Base-by-base conservation (phyloP, 2,113 vertebrate species). In the Apaloderma vittatum region DNA sequence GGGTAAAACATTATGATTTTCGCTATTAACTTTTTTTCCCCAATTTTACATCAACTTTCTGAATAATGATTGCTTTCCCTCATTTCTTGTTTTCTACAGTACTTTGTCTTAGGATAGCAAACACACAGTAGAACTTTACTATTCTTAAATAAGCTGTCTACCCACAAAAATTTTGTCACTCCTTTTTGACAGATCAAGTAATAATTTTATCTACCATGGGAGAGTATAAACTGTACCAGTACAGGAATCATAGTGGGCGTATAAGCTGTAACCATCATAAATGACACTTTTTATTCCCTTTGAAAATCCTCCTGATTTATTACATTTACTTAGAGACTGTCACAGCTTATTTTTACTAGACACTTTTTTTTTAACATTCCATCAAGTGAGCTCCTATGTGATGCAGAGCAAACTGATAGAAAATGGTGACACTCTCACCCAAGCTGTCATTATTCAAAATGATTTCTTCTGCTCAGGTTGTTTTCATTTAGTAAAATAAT, bases 121-220 rank as follows among this genome's bases (percentile, higher is more conserved):
- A 97, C 93, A 98, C 94, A 97, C 89, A 96, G 92, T 96, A 93
- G 96, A 97, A 96, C 87, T 96, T 94, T 95, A 95, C 68, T 51
- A 93, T 66, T 90, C 93, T 92, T 97, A 96, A 98, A 97, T 96
- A 67, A 97, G 89, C 98, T 96, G 89, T 93, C 96, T 97, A 96
- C 93, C 86, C 81, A 96, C 93, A 97, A 96, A 97, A 96, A 96
- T 82, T 94, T 95, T 86, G 91, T 97, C 80, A 91, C 91, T 98
- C 92, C 97, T 96, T 97, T 98, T 97, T 98, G 97, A 97, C 97
- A 97, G 96, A 97, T 98, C 94, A 98, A 98, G 94, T 97, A 97
- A 98, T 98, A 97, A 98, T 98, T 97, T 97, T 97, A 98, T 96
- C 96, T 97, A 97, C 94, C 96, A 97, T 84, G 94, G 92, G 94